Conservation (phyloP, 2,113 vertebrate genomes). For the Ictalurus punctatus region DNA sequence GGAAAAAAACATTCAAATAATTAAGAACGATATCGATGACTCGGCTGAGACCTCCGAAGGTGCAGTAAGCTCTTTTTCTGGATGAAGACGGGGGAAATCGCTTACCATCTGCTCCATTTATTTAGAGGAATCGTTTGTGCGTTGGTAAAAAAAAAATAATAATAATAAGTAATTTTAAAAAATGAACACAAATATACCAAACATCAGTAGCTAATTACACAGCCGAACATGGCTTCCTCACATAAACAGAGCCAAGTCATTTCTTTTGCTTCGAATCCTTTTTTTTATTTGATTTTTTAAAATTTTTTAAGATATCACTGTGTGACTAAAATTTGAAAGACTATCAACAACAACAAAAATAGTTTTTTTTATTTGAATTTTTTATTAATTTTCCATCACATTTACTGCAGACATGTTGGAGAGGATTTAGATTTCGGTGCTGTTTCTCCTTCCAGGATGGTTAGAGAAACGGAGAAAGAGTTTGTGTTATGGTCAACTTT, state of each 20-base stretch:
- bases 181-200: not conserved
- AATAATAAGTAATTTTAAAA: not conserved
- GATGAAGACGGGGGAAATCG: constrained; percentile 12
- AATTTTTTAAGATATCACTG: too few relatives aligned
- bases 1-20: constrained; percentile 13
- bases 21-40: constrained; percentile 16
- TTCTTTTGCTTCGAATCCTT: not conserved
- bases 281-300: not conserved
- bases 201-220: constrained; percentile 16
- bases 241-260: not conserved
- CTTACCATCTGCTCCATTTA: constrained; percentile 14
- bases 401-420: constrained; percentile 13
- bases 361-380: not conserved
- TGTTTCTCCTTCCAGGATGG: not conserved
- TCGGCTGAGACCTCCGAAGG: constrained; percentile 1
- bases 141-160: not conserved
- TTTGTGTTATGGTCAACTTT: not conserved
- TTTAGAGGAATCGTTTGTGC: constrained; percentile 9
- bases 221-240: not conserved
- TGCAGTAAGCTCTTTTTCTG: constrained; percentile 2
- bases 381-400: not conserved
- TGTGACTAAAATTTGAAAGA: too few relatives aligned
- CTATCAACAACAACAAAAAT: not conserved
- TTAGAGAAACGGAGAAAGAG: not conserved
- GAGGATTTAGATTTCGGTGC: not conserved